Evolutionary conservation across 2,797 vertebrate genomes (phyloP), one percentile per base, ranked within the genome.

Genomic region (Ctenopoma multispine): DNA sequence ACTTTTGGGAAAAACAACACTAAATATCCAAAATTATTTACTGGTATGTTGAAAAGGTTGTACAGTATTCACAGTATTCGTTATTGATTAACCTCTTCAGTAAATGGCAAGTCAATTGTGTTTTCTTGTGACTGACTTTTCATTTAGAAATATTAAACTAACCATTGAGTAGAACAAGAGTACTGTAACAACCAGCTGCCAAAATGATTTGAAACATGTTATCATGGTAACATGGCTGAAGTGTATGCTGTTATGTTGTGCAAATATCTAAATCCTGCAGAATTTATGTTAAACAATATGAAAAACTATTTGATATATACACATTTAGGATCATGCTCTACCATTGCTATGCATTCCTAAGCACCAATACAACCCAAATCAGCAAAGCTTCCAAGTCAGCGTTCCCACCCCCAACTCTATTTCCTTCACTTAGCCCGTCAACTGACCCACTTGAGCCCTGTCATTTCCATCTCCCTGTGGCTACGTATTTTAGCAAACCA

Each of bases 381-480:
- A 44, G 83, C 66, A 80, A 61, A 53, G 53, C 14, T 41, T 61
- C 49, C 9, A 36, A 29, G 24, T 70, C 79, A 57, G 40, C 62
- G 64, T 47, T 72, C 38, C 61, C 46, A 36, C 60, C 36, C 44
- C 70, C 49, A 23, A 60, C 66, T 20, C 41, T 17, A 14, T 75
- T 75, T 81, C 63, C 44, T n/a, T 81, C 62, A 48, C 38, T 44
- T n/a, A 60, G 8, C 31, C 47, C 66, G 38, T 74, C 71, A 84
- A 86, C 76, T 71, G 69, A 77, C 79, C 86, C 75, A 70, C 79
- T 80, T 84, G 75, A 87, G 72, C 58, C 58, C 64, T 70, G 88
- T 88, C 75, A 83, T 69, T 75, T 69, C 72, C 65, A 86, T 82
- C 79, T 87, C 87, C 82, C 69, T 15, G 29, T 56, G 75, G 87